A percentile compares a stretch with the other conserved stretches of the same genome.
phyloP scores from a whole-genome alignment of 2,888 invertebrate genomes.

The Nomada flava region DNA sequence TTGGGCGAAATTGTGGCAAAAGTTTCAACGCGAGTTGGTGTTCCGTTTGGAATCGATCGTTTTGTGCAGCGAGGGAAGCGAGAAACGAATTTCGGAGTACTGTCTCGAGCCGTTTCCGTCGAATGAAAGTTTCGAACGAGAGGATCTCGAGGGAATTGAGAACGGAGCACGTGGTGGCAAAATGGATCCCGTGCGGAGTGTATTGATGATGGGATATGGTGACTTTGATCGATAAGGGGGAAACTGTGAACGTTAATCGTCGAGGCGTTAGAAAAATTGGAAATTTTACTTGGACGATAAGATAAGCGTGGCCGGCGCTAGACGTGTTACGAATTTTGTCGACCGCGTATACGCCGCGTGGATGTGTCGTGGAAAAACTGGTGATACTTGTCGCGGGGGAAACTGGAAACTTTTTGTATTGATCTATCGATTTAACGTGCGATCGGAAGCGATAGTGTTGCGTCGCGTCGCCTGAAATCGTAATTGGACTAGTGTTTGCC shows the following conservation, averaged over 20 bases:
- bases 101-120: no score
- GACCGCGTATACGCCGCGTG: not conserved
- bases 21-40: not conserved
- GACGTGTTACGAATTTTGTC: constrained; percentile 6
- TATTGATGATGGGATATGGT: not conserved
- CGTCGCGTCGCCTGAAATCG: not conserved
- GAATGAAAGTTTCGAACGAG: not conserved
- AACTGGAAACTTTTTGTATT: no score
- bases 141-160: not conserved
- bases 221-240: not conserved
- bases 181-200: not conserved
- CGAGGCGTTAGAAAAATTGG: not conserved
- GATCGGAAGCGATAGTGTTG: not conserved
- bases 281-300: constrained; percentile 25
- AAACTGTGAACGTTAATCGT: not conserved
- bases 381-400: not conserved
- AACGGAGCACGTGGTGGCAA: not conserved
- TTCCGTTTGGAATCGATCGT: not conserved
- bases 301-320: constrained; percentile 24
- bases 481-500: constrained; percentile 6
- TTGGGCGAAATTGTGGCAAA: not conserved
- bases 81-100: no score
- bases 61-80: no score
- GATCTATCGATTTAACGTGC: no score
- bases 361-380: not conserved